Conservation (phyloP, 2,888 invertebrate genomes). For the Hemaris fuciformis region DNA sequence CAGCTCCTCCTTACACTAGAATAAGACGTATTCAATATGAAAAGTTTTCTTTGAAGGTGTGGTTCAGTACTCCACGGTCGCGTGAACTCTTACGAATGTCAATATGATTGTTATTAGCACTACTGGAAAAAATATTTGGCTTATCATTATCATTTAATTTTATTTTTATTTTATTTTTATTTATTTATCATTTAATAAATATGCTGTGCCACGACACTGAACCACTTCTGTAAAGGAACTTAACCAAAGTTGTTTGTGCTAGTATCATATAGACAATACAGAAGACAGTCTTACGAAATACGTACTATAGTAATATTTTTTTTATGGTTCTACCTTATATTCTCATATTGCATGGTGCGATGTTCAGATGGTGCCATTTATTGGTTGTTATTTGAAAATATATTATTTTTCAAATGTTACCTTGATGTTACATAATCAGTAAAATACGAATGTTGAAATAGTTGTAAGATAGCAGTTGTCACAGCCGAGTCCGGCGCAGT, state of each 20-base stretch:
- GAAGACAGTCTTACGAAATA: conserved; percentile 1
- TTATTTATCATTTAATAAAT: too few relatives aligned
- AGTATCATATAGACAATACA: conserved; percentile 23
- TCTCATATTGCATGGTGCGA: conserved; percentile 62
- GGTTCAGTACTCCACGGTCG: not conserved
- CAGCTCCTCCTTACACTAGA: conserved; percentile 1
- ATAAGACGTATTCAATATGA: not conserved
- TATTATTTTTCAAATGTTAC: conserved; percentile 67
- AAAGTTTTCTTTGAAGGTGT: not conserved
- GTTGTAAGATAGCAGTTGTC: conserved; percentile 19
- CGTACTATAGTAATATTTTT: conserved; percentile 36
- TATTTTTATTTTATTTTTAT: too few relatives aligned
- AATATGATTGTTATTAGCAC: not conserved
- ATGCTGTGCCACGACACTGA: not conserved
- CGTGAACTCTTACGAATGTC: not conserved
- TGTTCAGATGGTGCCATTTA: conserved; percentile 73
- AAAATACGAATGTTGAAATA: conserved; percentile 17
- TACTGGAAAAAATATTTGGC: not conserved
- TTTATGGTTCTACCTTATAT: conserved; percentile 32
- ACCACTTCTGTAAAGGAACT: not conserved
- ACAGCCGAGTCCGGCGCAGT: not conserved
- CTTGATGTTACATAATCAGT: conserved; percentile 32
- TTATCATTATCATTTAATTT: too few relatives aligned
- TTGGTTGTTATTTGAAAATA: conserved; percentile 72
- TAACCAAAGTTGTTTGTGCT: conserved; percentile 7